These are phyloP conservation scores for Varanus salvator DNA, from an alignment of 2,113 vertebrate species.

Conservation along the genomic window DNA sequence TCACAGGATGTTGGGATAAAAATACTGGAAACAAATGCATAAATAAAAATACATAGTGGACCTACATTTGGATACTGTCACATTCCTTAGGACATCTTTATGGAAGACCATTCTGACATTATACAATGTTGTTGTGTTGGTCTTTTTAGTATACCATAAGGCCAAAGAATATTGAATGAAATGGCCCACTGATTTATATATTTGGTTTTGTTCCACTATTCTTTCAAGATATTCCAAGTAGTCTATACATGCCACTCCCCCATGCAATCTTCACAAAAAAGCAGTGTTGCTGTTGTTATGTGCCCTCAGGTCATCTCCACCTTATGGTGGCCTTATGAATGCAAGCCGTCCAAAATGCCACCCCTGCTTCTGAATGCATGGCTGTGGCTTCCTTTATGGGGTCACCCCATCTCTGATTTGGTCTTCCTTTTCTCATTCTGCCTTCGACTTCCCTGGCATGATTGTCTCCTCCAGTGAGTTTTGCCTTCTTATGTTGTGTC, in stretches of 20 bases:
- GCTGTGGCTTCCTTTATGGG: too few relatives aligned
- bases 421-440: too few relatives aligned
- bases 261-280: neutral
- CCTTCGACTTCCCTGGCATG: too few relatives aligned
- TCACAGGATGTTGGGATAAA: neutral
- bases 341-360: too few relatives aligned
- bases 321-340: too few relatives aligned
- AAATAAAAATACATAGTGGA: neutral
- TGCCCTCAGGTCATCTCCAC: too few relatives aligned
- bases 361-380: too few relatives aligned
- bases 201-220: neutral
- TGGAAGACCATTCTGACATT: neutral
- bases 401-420: too few relatives aligned
- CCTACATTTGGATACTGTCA: neutral
- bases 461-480: too few relatives aligned
- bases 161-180: constrained; percentile 27
- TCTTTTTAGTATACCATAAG: too few relatives aligned
- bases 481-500: too few relatives aligned
- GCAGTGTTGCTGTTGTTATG: neutral
- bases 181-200: constrained; percentile 16
- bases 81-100: neutral
- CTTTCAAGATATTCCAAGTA: neutral
- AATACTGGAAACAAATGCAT: neutral
- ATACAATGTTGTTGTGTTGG: neutral
- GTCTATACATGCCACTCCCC: neutral